Conservation (phyloP, 2,797 vertebrate genomes). For the Myotis findleyi region DNA sequence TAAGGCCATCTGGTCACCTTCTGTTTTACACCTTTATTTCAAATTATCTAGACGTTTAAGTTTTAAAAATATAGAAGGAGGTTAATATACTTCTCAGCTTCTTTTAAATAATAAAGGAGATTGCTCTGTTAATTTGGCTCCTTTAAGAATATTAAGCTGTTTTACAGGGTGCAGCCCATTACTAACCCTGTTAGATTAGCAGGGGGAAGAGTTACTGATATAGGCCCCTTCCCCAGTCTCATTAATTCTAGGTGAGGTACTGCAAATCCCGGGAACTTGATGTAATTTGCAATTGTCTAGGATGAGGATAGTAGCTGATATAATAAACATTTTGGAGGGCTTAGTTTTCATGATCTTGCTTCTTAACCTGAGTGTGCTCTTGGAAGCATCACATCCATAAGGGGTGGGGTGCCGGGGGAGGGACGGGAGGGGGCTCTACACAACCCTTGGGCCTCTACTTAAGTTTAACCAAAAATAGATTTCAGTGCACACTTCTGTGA, state of each 20-base stretch:
- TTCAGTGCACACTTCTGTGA: not conserved
- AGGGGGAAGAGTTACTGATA: not conserved
- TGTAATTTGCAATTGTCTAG: not conserved
- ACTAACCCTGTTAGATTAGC: not conserved
- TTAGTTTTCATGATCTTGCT: not conserved
- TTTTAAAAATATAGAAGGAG: slow-evolving; percentile 11
- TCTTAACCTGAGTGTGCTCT: not conserved
- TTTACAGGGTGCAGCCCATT: not conserved
- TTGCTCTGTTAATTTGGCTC: not conserved
- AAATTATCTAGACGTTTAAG: not conserved
- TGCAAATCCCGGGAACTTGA: not conserved
- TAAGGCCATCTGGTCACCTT: not conserved
- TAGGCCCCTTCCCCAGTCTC: not conserved
- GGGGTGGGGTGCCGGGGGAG: too few species aligned
- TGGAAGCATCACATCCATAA: not conserved
- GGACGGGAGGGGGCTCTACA: not conserved
- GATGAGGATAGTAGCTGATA: not conserved
- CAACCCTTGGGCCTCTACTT: not conserved
- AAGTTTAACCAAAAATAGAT: not conserved
- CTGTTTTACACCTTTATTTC: not conserved
- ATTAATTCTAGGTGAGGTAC: not conserved
- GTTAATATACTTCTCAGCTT: not conserved
- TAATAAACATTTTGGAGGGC: not conserved
- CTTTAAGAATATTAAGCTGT: not conserved
- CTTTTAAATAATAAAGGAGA: not conserved